phyloP scores from a whole-genome alignment of 2,888 invertebrate genomes.

The Arge pagana region DNA sequence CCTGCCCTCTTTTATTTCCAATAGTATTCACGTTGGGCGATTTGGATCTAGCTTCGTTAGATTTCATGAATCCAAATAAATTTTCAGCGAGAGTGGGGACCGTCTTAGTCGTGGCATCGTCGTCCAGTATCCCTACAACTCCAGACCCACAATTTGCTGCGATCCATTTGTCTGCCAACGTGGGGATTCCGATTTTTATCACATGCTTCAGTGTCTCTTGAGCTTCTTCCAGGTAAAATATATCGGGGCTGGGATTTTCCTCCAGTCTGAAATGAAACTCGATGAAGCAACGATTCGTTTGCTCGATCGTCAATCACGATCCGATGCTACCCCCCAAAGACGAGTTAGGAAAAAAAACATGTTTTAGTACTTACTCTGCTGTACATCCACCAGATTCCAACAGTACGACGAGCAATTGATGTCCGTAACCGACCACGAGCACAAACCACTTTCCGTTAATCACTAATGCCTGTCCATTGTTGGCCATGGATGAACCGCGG shows the following conservation, averaged over 20 bases:
- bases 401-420: slow-evolving; percentile 70
- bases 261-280: slow-evolving; percentile 60
- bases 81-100: slow-evolving; percentile 55
- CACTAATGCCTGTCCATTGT: slow-evolving; percentile 45
- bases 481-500: slow-evolving; percentile 34
- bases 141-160: slow-evolving; percentile 70
- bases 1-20: slow-evolving; percentile 54
- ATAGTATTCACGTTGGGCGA: slow-evolving; percentile 37
- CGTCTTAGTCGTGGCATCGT: slow-evolving; percentile 42
- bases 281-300: no score
- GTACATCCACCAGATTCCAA: slow-evolving; percentile 80
- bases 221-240: slow-evolving; percentile 88
- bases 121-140: slow-evolving; percentile 52
- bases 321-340: no score
- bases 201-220: slow-evolving; percentile 82
- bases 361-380: slow-evolving; percentile 57
- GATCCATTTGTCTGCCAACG: slow-evolving; percentile 72
- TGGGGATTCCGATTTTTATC: slow-evolving; percentile 75
- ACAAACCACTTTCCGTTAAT: slow-evolving; percentile 74
- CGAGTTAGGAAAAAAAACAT: neutral
- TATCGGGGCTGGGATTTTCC: slow-evolving; percentile 71
- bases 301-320: no score
- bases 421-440: slow-evolving; percentile 73
- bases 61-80: slow-evolving; percentile 52
- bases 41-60: slow-evolving; percentile 53